Conservation (phyloP, 2,888 invertebrate species). For the Psococerastis gibbosa region DNA sequence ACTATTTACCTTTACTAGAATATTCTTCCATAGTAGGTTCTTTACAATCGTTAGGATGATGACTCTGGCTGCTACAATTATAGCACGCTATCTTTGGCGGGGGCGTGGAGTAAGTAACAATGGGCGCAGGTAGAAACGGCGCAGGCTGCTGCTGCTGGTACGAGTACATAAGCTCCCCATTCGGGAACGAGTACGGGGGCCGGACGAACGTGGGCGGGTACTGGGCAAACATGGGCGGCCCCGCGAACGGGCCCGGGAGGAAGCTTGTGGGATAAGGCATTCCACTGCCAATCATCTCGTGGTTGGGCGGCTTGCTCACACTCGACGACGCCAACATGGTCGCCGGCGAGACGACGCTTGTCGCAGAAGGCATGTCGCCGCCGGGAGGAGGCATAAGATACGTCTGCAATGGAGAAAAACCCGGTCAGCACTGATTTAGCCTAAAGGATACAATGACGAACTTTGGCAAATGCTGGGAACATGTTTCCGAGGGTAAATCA, state of each 20-base stretch:
- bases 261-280: slow-evolving; percentile 12
- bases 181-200: slow-evolving; percentile 22
- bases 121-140: slow-evolving; percentile 8
- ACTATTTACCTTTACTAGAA: slow-evolving; percentile 31
- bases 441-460: too few species aligned
- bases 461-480: too few species aligned
- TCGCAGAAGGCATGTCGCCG: slow-evolving; percentile 5
- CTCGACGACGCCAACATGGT: slow-evolving; percentile 9
- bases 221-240: slow-evolving; percentile 12
- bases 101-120: slow-evolving; percentile 22
- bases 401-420: neutral
- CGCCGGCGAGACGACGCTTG: slow-evolving; percentile 3
- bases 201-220: slow-evolving; percentile 12
- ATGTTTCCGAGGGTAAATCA: too few species aligned
- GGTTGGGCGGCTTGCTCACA: slow-evolving; percentile 10
- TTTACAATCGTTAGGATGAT: slow-evolving; percentile 71
- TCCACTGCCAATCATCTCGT: slow-evolving; percentile 9
- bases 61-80: slow-evolving; percentile 76
- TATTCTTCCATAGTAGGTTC: slow-evolving; percentile 86
- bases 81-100: slow-evolving; percentile 60
- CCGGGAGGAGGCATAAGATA: neutral
- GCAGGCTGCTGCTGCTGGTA: slow-evolving; percentile 13
- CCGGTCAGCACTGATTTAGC: too few species aligned
- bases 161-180: slow-evolving; percentile 30
- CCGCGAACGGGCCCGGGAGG: slow-evolving; percentile 11